Evolutionary conservation across 2,888 invertebrate species (phyloP), one percentile per base, ranked within the genome.

Genomic region (Yponomeuta cagnagella): DNA sequence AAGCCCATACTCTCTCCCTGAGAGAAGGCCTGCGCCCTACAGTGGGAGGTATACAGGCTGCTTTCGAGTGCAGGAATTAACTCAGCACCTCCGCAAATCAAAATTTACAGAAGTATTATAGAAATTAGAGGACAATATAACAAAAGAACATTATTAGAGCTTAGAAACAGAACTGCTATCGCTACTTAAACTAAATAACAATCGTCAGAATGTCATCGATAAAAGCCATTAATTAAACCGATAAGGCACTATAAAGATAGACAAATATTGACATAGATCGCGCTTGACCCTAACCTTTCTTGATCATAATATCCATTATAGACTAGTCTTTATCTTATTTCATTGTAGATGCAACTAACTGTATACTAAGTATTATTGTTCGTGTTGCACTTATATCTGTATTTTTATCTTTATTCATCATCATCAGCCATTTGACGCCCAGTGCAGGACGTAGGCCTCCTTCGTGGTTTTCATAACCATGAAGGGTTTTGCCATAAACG

Each of bases 221-320:
- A 79, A 79, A 79, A 76, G 75, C 80, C 78, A 82, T 83, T 79
- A 81, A 79, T 75, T 79, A 76, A 15, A 64, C 67, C 12, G 67
- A 67, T 67, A 43, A 30, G 12, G 9, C 4, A n/a, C n/a, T 67
- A 67, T 67, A 43, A 12, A 12, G 33, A 15, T 23, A 64, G 64
- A 67, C 43, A 70, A 70, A 70, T 70, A 65, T 91, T 91, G 90
- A 91, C 90, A 87, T 83, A 87, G 83, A 86, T 88, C 83, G 74
- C 74, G 76, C 73, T 73, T 86, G 89, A 89, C 87, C 86, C 80
- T 90, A 89, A 90, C 90, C 90, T 82, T 74, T 78, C 79, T 84
- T 33, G 84, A 82, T 82, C 78, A 72, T 72, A 80, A 58, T 58
- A 58, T 58, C 52, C 52, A 58, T 58, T 58, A 58, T 58, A 15